A percentile compares a stretch with the other conserved stretches of the same genome.
These are phyloP conservation scores for Pelecanoides urinatrix DNA, from an alignment of 2,113 vertebrate species.

Conservation along the genomic window DNA sequence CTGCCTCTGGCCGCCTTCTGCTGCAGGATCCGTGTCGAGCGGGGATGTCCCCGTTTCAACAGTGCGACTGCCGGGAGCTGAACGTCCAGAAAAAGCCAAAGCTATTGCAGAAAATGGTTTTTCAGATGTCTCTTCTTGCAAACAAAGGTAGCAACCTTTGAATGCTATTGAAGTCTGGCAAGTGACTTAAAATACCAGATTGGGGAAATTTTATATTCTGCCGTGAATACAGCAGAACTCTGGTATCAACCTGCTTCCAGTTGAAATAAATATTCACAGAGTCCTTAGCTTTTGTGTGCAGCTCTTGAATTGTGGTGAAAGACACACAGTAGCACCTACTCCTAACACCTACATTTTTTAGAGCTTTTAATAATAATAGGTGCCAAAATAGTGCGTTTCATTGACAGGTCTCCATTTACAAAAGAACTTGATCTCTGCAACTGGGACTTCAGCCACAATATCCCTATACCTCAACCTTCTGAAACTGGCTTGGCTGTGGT, in stretches of 20 bases:
- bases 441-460: neutral
- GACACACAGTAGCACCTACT: too few species aligned
- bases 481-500: neutral
- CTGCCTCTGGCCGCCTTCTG: fast-evolving
- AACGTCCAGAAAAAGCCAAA: neutral
- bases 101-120: neutral
- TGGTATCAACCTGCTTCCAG: neutral
- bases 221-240: neutral
- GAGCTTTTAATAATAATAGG: neutral
- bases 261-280: neutral
- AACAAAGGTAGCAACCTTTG: too few species aligned
- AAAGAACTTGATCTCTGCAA: neutral
- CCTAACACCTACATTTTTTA: neutral
- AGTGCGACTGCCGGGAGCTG: neutral
- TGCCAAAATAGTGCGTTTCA: neutral
- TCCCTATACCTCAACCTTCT: neutral
- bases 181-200: neutral
- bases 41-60: neutral
- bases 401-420: neutral
- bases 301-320: neutral
- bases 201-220: neutral
- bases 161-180: neutral
- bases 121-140: neutral
- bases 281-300: neutral
- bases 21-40: neutral